A percentile compares a stretch with the other conserved stretches of the same genome.
Conservation (phyloP, 2,888 invertebrate species). For the Catocala sponsa region DNA sequence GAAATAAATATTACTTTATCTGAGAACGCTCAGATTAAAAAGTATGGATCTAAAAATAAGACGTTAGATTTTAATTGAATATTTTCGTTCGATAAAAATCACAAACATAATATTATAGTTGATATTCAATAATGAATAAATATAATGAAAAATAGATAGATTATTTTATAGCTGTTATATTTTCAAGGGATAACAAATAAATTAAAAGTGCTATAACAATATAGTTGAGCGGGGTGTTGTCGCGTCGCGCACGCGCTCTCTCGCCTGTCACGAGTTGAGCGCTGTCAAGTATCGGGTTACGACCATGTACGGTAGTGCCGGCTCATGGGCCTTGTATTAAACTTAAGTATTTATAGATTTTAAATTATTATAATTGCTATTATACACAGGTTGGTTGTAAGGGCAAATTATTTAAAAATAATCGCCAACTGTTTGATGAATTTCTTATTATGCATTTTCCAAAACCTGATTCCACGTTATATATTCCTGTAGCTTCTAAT, state of each 20-base stretch:
- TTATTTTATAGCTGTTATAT: not conserved
- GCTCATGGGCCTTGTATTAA: slow-evolving; percentile 21
- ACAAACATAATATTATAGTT: no score
- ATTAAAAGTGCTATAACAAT: slow-evolving; percentile 35
- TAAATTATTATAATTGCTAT: slow-evolving; percentile 19
- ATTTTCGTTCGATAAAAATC: no score
- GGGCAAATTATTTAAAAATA: no score
- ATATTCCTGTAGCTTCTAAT: not conserved
- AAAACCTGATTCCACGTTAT: no score
- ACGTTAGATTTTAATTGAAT: no score
- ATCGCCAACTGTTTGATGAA: no score
- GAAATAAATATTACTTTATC: slow-evolving; percentile 9
- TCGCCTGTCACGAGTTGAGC: slow-evolving; percentile 47
- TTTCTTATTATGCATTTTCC: no score
- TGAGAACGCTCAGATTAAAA: not conserved
- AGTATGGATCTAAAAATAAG: no score
- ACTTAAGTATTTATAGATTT: slow-evolving; percentile 28
- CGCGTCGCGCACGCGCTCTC: slow-evolving; percentile 46
- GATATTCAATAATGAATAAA: no score
- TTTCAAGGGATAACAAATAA: slow-evolving; percentile 14
- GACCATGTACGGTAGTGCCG: slow-evolving; percentile 48
- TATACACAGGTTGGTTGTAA: no score
- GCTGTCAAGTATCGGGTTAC: slow-evolving; percentile 61
- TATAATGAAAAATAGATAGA: no score
- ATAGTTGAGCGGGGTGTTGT: slow-evolving; percentile 29